A percentile compares a stretch with the other conserved stretches of the same genome.
Evolutionary conservation across 2,888 invertebrate species (phyloP).

Genomic region (Latheticus oryzae): DNA sequence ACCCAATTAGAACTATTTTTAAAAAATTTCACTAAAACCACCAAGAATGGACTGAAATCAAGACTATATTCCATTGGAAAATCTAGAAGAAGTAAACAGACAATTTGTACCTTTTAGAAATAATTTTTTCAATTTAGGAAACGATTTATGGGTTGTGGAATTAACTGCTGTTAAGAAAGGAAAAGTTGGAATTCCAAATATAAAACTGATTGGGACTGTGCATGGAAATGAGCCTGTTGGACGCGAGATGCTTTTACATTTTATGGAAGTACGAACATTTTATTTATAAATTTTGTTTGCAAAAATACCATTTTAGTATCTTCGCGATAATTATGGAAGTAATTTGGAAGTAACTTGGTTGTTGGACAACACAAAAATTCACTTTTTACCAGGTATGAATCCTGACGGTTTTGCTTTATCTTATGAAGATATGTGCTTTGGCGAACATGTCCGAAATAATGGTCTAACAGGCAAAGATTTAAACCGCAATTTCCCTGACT

Average conservation of each 20-base stretch:
- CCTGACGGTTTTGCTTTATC: slow-evolving; percentile 75
- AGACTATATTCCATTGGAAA: slow-evolving; percentile 70
- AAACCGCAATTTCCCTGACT: slow-evolving; percentile 76
- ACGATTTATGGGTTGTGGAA: slow-evolving; percentile 71
- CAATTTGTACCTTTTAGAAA: too few species aligned
- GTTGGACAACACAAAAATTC: slow-evolving; percentile 75
- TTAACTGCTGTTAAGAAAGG: slow-evolving; percentile 63
- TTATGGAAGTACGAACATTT: slow-evolving; percentile 63
- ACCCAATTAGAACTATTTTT: slow-evolving; percentile 63
- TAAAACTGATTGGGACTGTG: slow-evolving; percentile 80
- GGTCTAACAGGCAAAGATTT: slow-evolving; percentile 59
- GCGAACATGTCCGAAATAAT: slow-evolving; percentile 57
- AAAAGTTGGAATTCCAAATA: slow-evolving; percentile 70
- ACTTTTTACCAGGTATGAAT: slow-evolving; percentile 81
- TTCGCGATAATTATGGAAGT: slow-evolving; percentile 65
- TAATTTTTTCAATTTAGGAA: slow-evolving; percentile 62
- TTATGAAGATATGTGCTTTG: slow-evolving; percentile 53
- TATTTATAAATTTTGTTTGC: neutral
- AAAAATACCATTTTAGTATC: slow-evolving; percentile 59
- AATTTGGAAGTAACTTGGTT: slow-evolving; percentile 70
- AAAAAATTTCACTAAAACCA: slow-evolving; percentile 54
- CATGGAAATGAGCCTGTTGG: slow-evolving; percentile 80
- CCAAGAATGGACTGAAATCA: slow-evolving; percentile 53
- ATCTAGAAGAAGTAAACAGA: slow-evolving; percentile 66
- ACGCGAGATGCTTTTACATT: slow-evolving; percentile 73